phyloP scores from a whole-genome alignment of 2,113 vertebrate species.

The Fregetta grallaria region DNA sequence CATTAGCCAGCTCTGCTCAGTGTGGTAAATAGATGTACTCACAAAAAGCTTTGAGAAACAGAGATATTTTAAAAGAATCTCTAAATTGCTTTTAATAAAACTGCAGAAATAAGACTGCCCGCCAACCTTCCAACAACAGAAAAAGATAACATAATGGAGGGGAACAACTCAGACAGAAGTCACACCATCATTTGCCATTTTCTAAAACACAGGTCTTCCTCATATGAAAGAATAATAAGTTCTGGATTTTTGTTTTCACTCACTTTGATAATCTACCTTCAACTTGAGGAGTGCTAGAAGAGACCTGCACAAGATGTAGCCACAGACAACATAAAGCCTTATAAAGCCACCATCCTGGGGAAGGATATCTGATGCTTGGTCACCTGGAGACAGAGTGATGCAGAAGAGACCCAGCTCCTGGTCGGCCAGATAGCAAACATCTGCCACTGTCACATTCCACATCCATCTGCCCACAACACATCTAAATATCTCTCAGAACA shows the following conservation, averaged over 20 bases:
- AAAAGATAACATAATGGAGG: background rate
- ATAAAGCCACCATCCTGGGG: background rate
- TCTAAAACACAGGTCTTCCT: background rate
- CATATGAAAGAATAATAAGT: background rate
- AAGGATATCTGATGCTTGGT: background rate
- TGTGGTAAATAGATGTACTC: background rate
- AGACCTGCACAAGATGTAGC: accelerated
- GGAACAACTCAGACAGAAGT: background rate
- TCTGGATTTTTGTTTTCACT: background rate
- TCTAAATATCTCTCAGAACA: background rate
- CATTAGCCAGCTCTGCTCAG: background rate
- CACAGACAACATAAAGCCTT: background rate
- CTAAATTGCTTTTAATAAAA: background rate
- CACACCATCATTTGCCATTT: background rate
- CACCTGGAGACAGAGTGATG: background rate
- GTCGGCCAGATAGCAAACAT: background rate
- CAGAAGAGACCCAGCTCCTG: background rate
- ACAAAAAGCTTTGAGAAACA: background rate
- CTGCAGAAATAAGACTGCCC: background rate
- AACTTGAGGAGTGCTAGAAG: background rate
- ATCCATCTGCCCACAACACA: background rate
- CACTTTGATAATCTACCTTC: background rate
- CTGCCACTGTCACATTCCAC: background rate
- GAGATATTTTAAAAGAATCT: background rate
- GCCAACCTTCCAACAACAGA: background rate